These are phyloP conservation scores for Eubasilissa regina DNA, from an alignment of 1,140 invertebrate species.

Conservation along the genomic window DNA sequence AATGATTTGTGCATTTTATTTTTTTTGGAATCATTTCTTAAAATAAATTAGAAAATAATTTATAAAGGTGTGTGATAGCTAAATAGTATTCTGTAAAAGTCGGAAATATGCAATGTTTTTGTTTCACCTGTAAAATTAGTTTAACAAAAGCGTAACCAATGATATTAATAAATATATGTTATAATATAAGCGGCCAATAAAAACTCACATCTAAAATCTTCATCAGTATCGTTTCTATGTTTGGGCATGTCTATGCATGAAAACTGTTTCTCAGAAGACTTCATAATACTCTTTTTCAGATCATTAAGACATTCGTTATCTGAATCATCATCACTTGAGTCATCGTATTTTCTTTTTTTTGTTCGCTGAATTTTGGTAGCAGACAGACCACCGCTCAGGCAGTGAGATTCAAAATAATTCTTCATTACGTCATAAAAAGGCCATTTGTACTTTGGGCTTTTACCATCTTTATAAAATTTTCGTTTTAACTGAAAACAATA, in stretches of 20 bases:
- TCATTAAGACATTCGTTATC: constrained; percentile 48
- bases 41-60: no score
- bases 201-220: constrained; percentile 49
- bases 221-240: neutral
- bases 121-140: no score
- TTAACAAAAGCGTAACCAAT: no score
- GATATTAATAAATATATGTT: no score
- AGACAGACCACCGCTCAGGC: neutral
- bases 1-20: no score
- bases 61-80: no score
- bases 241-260: neutral
- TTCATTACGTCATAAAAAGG: constrained; percentile 48
- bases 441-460: constrained; percentile 40
- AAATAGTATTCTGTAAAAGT: no score
- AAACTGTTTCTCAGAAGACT: constrained; percentile 12
- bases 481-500: constrained; percentile 41
- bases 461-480: constrained; percentile 32
- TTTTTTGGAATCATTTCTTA: no score
- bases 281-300: constrained; percentile 39
- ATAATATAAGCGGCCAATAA: no score
- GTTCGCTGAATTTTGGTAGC: neutral
- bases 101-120: no score
- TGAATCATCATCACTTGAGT: constrained; percentile 33
- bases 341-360: constrained; percentile 10
- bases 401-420: constrained; percentile 38